Evolutionary conservation across 2,797 vertebrate genomes (phyloP).

Genomic region (Harpagifer antarcticus): DNA sequence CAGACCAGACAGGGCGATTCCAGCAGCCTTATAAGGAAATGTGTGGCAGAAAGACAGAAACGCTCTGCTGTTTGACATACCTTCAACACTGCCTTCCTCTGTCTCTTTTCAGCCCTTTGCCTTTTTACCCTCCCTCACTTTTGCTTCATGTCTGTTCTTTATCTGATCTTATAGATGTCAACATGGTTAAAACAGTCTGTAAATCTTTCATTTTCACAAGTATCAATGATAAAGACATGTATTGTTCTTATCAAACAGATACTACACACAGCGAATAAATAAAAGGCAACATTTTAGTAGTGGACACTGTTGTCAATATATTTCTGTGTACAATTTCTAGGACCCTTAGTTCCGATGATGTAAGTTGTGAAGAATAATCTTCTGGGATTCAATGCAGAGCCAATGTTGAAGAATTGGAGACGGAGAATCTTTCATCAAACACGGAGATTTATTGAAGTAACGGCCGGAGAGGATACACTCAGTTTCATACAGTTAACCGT

Average conservation of each 20-base stretch:
- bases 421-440: too few relatives aligned
- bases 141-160: background rate
- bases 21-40: constrained; percentile 36
- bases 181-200: background rate
- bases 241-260: background rate
- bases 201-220: background rate
- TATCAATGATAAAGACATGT: background rate
- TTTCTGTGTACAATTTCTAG: background rate
- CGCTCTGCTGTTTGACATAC: background rate
- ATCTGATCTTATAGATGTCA: background rate
- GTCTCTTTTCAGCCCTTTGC: background rate
- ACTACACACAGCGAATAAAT: background rate
- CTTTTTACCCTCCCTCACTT: background rate
- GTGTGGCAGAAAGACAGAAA: constrained; percentile 17
- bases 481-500: too few relatives aligned
- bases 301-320: background rate
- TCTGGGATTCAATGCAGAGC: too few relatives aligned
- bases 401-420: too few relatives aligned
- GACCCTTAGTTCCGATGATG: background rate
- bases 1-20: background rate
- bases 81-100: constrained; percentile 3
- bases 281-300: background rate
- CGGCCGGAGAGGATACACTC: too few relatives aligned
- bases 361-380: too few relatives aligned
- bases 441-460: too few relatives aligned